Percentiles rank a stretch among this genome's conserved stretches.
These are phyloP conservation scores for Oreochromis niloticus DNA, from an alignment of 2,113 vertebrate genomes.

Conservation along the genomic window DNA sequence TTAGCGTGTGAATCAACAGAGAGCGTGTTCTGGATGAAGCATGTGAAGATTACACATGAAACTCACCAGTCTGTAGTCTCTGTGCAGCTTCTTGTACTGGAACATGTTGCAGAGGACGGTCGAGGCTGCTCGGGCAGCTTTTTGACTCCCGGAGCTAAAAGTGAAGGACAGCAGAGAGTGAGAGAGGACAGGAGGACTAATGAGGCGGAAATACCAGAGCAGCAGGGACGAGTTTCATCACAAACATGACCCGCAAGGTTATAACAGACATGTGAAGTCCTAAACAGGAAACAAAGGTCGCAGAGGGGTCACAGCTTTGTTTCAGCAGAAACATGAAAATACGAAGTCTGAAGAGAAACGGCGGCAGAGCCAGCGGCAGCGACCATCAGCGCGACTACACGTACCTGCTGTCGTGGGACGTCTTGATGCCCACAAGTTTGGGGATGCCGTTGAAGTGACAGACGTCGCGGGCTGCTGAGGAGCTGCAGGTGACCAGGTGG, in stretches of 20 bases:
- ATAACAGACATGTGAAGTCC: background rate
- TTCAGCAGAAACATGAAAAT: background rate
- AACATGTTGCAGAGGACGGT: slow-evolving; percentile 95
- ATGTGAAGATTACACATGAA: background rate
- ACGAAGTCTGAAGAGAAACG: background rate
- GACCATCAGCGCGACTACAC: rapidly evolving
- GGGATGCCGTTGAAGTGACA: slow-evolving; percentile 88
- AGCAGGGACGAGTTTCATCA: background rate
- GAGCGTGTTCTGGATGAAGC: background rate
- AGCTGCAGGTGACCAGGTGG: slow-evolving; percentile 85
- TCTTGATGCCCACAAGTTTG: slow-evolving; percentile 91
- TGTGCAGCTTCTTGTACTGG: slow-evolving; percentile 93
- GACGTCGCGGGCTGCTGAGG: slow-evolving; percentile 84
- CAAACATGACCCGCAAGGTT: background rate
- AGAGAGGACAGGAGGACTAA: background rate
- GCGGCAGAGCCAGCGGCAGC: background rate
- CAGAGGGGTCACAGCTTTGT: background rate
- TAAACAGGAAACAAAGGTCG: background rate
- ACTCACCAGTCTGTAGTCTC: slow-evolving; percentile 87
- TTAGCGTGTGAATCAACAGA: background rate
- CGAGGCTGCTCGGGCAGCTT: slow-evolving; percentile 84
- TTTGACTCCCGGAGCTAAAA: slow-evolving; percentile 80
- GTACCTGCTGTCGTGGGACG: slow-evolving; percentile 82
- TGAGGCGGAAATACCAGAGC: slow-evolving; percentile 15
- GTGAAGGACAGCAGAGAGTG: background rate